phyloP scores from a whole-genome alignment of 2,888 invertebrate genomes.

The Andrena hattorfiana region DNA sequence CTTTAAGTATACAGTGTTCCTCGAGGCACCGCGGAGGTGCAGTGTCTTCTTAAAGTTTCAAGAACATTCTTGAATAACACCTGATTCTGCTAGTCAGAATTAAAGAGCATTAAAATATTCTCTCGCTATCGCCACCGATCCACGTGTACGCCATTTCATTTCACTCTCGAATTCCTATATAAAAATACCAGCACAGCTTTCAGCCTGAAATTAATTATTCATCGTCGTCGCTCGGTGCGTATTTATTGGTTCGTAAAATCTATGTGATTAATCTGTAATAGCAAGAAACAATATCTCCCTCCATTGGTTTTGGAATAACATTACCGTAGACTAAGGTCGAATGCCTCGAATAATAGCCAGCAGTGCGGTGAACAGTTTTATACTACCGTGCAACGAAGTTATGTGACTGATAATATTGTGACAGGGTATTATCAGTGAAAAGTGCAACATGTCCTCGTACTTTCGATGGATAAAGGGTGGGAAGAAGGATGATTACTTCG shows the following conservation, averaged over 20 bases:
- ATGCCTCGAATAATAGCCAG: neutral
- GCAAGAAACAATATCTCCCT: too few relatives aligned
- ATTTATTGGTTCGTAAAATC: neutral
- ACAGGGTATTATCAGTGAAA: constrained; percentile 30
- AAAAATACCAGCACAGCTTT: neutral
- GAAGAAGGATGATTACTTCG: constrained; percentile 87
- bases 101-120: neutral
- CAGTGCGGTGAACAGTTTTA: neutral
- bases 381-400: neutral
- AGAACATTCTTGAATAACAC: neutral
- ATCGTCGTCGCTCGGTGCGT: neutral
- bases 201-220: neutral
- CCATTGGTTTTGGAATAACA: too few relatives aligned
- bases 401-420: constrained; percentile 37
- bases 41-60: neutral
- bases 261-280: too few relatives aligned
- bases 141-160: neutral
- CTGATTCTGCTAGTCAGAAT: neutral
- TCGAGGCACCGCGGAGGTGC: constrained; percentile 1
- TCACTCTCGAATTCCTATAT: too few relatives aligned
- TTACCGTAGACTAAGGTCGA: neutral
- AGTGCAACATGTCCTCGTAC: constrained; percentile 87
- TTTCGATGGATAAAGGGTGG: constrained; percentile 90
- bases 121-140: too few relatives aligned
- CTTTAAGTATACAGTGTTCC: neutral